phyloP scores from a whole-genome alignment of 2,113 vertebrate genomes.

The Mionectes macconnelli region DNA sequence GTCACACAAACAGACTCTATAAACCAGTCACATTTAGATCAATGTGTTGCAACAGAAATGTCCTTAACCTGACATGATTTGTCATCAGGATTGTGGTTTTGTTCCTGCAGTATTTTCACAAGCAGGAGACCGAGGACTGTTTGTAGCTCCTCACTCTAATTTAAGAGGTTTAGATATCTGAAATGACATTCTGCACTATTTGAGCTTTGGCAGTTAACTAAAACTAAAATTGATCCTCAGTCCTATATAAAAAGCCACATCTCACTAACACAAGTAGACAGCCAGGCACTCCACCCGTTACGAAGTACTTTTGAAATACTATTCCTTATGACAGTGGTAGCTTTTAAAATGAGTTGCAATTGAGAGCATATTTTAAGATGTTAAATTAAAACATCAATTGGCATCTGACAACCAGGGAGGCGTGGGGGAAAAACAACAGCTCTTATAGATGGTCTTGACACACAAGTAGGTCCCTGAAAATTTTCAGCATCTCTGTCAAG shows the following conservation, averaged over 20 bases:
- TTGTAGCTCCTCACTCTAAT: neutral
- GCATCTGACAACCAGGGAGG: neutral
- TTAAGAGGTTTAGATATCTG: neutral
- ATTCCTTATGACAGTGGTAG: neutral
- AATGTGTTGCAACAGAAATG: neutral
- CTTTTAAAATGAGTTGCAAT: neutral
- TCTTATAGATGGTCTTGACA: neutral
- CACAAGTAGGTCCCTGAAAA: neutral
- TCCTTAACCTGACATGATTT: neutral
- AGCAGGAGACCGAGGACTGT: accelerated
- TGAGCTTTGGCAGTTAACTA: neutral
- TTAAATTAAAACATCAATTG: neutral
- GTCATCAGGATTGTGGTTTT: neutral
- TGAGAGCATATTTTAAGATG: neutral
- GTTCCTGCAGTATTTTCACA: neutral
- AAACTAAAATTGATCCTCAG: neutral
- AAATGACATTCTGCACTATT: neutral
- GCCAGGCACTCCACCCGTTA: neutral
- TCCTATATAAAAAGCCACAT: neutral
- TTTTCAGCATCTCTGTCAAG: neutral
- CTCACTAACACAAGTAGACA: neutral
- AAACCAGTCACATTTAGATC: neutral
- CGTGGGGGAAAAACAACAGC: neutral
- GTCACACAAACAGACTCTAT: neutral
- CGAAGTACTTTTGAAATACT: neutral